A percentile compares a stretch with the other conserved stretches of the same genome.
Evolutionary conservation across 2,113 vertebrate genomes (phyloP).

Genomic region (Trematomus loennbergii): DNA sequence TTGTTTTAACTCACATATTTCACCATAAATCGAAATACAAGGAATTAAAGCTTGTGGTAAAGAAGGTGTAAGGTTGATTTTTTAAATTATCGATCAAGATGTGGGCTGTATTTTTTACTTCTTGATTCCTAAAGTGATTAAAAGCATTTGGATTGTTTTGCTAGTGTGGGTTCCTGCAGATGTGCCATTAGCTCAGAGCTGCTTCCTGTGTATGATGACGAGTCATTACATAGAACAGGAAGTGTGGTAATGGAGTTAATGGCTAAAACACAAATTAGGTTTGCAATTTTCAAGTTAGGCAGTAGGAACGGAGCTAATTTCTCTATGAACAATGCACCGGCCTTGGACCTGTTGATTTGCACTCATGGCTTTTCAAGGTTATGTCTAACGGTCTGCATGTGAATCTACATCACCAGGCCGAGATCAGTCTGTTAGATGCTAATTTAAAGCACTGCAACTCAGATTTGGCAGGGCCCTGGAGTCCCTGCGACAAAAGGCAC

Average conservation of each 20-base stretch:
- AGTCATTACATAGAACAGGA: slow-evolving; percentile 39
- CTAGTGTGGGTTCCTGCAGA: slow-evolving; percentile 12
- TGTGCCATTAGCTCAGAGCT: slow-evolving; percentile 11
- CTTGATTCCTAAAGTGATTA: not conserved
- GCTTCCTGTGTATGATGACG: slow-evolving; percentile 32
- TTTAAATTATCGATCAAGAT: not conserved
- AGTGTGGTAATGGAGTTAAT: not conserved
- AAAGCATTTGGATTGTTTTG: not conserved
- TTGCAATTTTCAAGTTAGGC: not conserved
- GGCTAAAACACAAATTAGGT: not conserved
- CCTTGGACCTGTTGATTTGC: not conserved
- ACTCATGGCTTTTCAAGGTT: not conserved
- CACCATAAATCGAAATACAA: not conserved
- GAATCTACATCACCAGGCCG: not conserved
- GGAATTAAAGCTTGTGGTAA: not conserved
- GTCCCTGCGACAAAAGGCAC: not conserved
- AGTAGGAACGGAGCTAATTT: not conserved
- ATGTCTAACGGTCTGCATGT: not conserved
- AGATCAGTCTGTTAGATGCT: not conserved
- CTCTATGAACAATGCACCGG: not conserved
- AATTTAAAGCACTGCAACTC: not conserved
- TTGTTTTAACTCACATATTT: not conserved
- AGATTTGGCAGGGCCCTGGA: not conserved
- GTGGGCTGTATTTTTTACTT: not conserved
- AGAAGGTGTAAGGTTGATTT: no score